Evolutionary conservation across 1,140 invertebrate genomes (phyloP), one percentile per base, ranked within the genome.

Genomic region (Rhopalosiphum maidis): DNA sequence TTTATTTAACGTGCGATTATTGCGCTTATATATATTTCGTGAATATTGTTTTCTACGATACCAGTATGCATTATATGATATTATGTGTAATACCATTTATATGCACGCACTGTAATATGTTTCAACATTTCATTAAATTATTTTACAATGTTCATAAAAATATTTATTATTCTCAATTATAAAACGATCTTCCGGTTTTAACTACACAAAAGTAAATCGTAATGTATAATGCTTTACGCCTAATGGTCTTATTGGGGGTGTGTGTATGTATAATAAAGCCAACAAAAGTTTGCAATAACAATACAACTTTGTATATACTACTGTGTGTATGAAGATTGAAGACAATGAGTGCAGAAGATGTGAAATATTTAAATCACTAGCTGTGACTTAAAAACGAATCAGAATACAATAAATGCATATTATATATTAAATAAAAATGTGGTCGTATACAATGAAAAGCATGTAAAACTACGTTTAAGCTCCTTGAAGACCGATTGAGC

Each of bases 121-220:
- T 25, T 30, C 8, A 77, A 85, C 22, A 22, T 83, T 83, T 37
- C 7, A 85, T 85, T 85, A 85, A 85, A 85, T 41, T 85, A 85
- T 43, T 85, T 85, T 41, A 85, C 83, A 41, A 30, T 41, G 37
- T 85, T 41, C 83, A 85, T 85, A 85, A 85, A 85, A 85, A 43
- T 85, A 85, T 85, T 85, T 85, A 43, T 25, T 85, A 9, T 85
- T 85, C 37, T 85, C 23, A 85, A 43, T 85, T 85, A 41, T 41
- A 85, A 2, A 85, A 85, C 41, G 8, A 85, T 85, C 83, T 85
- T 85, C 41, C 60, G 15, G 60, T 77, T 77, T 68, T 85, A 85
- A 85, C 83, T 85, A 43, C 60, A n/a, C 30, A 77, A 23, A 77
- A 77, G 30, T 85, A 41, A 41, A 41, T 41, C 23, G 22, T 85